phyloP scores from a whole-genome alignment of 1,140 invertebrate genomes.

The Drosophila pseudoananassae region DNA sequence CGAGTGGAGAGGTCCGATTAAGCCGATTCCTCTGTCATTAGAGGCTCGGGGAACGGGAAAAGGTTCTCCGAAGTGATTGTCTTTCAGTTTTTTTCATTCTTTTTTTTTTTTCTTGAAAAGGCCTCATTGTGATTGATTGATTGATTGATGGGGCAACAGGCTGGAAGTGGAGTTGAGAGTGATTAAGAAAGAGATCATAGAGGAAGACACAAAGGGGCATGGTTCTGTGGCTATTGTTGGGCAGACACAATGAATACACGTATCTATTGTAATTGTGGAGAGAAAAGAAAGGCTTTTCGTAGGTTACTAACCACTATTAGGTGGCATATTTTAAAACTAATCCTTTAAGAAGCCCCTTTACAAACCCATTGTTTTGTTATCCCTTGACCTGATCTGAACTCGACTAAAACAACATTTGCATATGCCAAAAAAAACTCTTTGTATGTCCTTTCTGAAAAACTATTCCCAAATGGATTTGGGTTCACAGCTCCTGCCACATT shows the following conservation, averaged over 20 bases:
- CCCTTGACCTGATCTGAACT: not conserved
- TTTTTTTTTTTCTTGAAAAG: slow-evolving; percentile 1
- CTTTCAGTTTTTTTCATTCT: slow-evolving; percentile 1
- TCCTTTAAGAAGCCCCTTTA: not conserved
- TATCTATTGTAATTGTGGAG: slow-evolving; percentile 15
- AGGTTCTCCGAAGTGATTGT: slow-evolving; percentile 33
- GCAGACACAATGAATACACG: not conserved
- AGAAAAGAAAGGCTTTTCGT: not conserved
- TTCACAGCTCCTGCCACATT: not conserved
- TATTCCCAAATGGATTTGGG: slow-evolving; percentile 13
- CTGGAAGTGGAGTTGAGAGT: slow-evolving; percentile 31
- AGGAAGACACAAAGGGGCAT: slow-evolving; percentile 3
- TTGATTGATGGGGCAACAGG: slow-evolving; percentile 37
- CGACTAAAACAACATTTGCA: slow-evolving; percentile 14
- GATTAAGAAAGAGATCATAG: slow-evolving; percentile 36
- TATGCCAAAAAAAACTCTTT: slow-evolving; percentile 12
- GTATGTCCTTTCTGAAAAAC: not conserved
- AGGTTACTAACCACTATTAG: not conserved
- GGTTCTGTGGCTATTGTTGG: slow-evolving; percentile 11
- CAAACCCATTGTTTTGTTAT: not conserved
- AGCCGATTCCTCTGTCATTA: slow-evolving; percentile 52
- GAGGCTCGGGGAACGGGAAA: slow-evolving; percentile 10
- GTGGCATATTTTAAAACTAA: not conserved
- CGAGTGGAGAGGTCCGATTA: slow-evolving; percentile 51
- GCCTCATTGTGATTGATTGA: slow-evolving; percentile 40